phyloP scores from a whole-genome alignment of 2,888 invertebrate genomes.

The Euplexia lucipara region DNA sequence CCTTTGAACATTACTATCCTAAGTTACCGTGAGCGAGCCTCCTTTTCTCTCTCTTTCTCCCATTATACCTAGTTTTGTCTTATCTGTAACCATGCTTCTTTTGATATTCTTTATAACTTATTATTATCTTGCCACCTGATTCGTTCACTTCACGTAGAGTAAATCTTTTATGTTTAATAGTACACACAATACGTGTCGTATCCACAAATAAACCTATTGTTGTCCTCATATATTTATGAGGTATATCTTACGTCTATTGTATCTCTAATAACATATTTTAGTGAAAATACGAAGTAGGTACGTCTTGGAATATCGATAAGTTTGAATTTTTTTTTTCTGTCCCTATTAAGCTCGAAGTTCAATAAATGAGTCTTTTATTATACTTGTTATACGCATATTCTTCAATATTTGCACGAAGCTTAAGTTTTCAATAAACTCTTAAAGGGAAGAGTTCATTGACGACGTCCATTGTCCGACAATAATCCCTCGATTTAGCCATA shows the following conservation, averaged over 20 bases:
- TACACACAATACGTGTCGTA: conserved; percentile 36
- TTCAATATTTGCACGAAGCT: conserved; percentile 24
- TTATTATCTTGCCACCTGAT: not conserved
- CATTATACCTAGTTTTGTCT: not conserved
- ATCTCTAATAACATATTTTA: not conserved
- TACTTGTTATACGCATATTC: not conserved
- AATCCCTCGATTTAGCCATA: conserved; percentile 67
- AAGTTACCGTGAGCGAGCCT: not conserved
- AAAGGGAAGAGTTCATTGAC: conserved; percentile 64
- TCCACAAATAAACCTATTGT: conserved; percentile 34
- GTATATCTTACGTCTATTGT: conserved; percentile 17
- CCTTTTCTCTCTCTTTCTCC: not conserved
- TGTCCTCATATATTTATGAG: not conserved
- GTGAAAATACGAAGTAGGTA: conserved; percentile 7
- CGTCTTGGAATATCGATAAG: conserved; percentile 6
- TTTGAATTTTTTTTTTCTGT: not conserved
- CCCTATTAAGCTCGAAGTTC: not conserved
- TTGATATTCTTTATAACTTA: not conserved
- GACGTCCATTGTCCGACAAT: conserved; percentile 65
- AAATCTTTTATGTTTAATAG: not conserved
- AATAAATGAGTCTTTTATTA: not conserved
- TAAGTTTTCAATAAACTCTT: conserved; percentile 42
- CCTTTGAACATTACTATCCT: not conserved
- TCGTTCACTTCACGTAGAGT: conserved; percentile 1
- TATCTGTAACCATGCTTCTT: not conserved